Conservation (phyloP, 2,888 invertebrate genomes). For the Herminia tarsipennalis region DNA sequence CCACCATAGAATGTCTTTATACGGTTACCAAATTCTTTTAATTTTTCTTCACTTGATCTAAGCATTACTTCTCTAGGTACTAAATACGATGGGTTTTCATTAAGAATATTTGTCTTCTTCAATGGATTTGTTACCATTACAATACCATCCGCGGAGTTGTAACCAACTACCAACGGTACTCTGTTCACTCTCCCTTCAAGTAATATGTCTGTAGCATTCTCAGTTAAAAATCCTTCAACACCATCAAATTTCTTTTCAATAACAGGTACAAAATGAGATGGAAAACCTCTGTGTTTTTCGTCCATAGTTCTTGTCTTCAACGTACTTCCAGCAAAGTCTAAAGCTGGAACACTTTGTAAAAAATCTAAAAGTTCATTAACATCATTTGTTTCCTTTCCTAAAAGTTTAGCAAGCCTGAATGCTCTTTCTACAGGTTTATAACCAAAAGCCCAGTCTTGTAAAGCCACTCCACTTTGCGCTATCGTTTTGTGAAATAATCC, state of each 20-base stretch:
- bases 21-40: slow-evolving; percentile 53
- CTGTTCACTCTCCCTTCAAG: slow-evolving; percentile 50
- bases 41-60: slow-evolving; percentile 42
- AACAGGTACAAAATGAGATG: slow-evolving; percentile 62
- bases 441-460: slow-evolving; percentile 58
- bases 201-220: slow-evolving; percentile 53
- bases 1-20: slow-evolving; percentile 59
- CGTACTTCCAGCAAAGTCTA: slow-evolving; percentile 50
- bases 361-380: slow-evolving; percentile 53
- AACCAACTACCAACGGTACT: slow-evolving; percentile 63
- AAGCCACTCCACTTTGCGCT: slow-evolving; percentile 66
- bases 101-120: slow-evolving; percentile 49
- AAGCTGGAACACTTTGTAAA: slow-evolving; percentile 54
- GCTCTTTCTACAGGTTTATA: slow-evolving; percentile 54
- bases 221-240: slow-evolving; percentile 55
- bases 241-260: slow-evolving; percentile 59
- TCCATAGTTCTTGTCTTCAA: slow-evolving; percentile 53
- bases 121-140: slow-evolving; percentile 43
- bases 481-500: slow-evolving; percentile 72
- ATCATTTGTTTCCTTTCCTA: slow-evolving; percentile 63
- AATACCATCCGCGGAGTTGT: slow-evolving; percentile 64
- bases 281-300: slow-evolving; percentile 57
- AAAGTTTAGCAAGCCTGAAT: slow-evolving; percentile 55
- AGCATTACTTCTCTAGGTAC: slow-evolving; percentile 57
- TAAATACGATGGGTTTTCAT: slow-evolving; percentile 52